Percentiles rank a stretch among this genome's conserved stretches.
Evolutionary conservation across 2,797 vertebrate genomes (phyloP).

Genomic region (Sciurus carolinensis): DNA sequence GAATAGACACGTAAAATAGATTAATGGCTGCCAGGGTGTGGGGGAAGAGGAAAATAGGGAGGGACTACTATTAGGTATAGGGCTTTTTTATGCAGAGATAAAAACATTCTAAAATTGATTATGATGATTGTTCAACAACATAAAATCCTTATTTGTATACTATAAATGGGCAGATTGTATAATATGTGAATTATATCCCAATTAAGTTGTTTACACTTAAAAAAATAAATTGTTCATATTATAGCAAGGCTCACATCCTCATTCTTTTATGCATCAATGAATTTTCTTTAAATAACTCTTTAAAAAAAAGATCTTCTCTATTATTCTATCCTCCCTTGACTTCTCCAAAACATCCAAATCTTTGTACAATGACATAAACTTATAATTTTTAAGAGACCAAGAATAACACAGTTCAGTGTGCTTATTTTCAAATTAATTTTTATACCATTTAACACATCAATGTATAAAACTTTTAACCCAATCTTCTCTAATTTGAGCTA

Average conservation of each 20-base stretch:
- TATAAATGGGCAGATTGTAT: neutral
- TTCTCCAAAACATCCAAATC: conserved; percentile 32
- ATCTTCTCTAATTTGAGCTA: neutral
- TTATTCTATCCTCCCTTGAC: neutral
- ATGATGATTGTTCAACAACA: neutral
- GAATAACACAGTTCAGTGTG: neutral
- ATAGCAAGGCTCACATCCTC: neutral
- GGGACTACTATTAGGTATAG: neutral
- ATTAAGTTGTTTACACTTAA: neutral
- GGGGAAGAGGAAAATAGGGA: neutral
- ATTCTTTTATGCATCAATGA: neutral
- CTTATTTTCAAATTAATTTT: conserved; percentile 20
- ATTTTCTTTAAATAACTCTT: conserved; percentile 34
- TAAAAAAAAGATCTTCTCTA: conserved; percentile 3
- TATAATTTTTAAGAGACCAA: conserved; percentile 45
- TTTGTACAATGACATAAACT: neutral
- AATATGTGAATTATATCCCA: neutral
- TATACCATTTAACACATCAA: conserved; percentile 13
- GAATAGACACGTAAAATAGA: neutral
- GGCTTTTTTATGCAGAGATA: neutral
- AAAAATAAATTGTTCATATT: neutral
- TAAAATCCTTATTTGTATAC: neutral
- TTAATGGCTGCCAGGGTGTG: neutral
- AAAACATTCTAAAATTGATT: conserved; percentile 9
- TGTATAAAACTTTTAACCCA: conserved; percentile 27